Percentiles rank a stretch among this genome's conserved stretches.
Conservation (phyloP, 2,113 vertebrate species). For the Sander vitreus region DNA sequence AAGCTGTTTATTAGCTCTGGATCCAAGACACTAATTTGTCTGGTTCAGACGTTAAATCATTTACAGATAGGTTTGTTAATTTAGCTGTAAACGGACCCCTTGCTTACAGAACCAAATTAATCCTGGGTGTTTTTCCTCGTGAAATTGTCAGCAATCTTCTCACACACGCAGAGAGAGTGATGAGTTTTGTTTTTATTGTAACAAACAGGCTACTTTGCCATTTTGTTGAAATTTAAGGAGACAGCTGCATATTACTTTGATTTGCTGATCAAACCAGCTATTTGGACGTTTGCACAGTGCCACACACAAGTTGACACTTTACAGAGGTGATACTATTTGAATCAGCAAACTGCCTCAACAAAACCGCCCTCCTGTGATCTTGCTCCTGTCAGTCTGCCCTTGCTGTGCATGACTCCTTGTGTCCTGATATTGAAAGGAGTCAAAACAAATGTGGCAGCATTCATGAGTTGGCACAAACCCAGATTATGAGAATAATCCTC, state of each 20-base stretch:
- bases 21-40: slow-evolving; percentile 59
- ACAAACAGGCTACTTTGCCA: neutral
- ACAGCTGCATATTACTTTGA: neutral
- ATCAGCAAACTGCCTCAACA: slow-evolving; percentile 4
- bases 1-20: slow-evolving; percentile 56
- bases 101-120: slow-evolving; percentile 50
- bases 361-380: neutral
- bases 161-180: slow-evolving; percentile 44
- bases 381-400: neutral
- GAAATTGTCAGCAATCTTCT: slow-evolving; percentile 32
- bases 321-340: neutral
- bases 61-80: slow-evolving; percentile 53
- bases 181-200: slow-evolving; percentile 22
- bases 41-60: slow-evolving; percentile 50
- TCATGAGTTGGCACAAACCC: slow-evolving; percentile 34
- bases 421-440: slow-evolving; percentile 34
- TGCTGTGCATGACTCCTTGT: slow-evolving; percentile 7
- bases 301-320: slow-evolving; percentile 1
- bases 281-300: slow-evolving; percentile 17
- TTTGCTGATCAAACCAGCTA: slow-evolving; percentile 18
- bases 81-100: slow-evolving; percentile 57
- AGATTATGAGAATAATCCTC: slow-evolving; percentile 61
- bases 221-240: slow-evolving; percentile 24
- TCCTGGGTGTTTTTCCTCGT: slow-evolving; percentile 36
- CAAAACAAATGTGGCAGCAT: slow-evolving; percentile 34